phyloP scores from a whole-genome alignment of 1,140 invertebrate species.

The Heliconius himera region DNA sequence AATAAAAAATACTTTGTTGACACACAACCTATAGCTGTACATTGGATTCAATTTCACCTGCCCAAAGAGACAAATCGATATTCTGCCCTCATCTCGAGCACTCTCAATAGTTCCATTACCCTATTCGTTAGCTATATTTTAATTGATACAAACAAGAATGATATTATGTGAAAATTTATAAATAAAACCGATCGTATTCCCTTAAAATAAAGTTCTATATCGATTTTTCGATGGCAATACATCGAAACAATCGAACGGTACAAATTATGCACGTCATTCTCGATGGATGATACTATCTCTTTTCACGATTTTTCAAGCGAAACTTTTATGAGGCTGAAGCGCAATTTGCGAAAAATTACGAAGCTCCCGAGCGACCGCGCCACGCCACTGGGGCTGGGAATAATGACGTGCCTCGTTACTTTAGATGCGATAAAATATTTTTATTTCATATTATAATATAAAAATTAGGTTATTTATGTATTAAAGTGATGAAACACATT shows the following conservation, averaged over 20 bases:
- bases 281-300: conserved; percentile 12
- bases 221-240: neutral
- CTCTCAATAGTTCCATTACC: conserved; percentile 13
- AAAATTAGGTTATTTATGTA: neutral
- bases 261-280: conserved; percentile 21
- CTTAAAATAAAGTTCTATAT: neutral
- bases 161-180: neutral
- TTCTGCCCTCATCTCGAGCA: neutral
- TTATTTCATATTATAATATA: neutral
- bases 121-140: conserved; percentile 20
- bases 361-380: conserved; percentile 23
- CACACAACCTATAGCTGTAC: neutral
- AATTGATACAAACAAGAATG: conserved; percentile 15
- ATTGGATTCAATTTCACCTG: neutral
- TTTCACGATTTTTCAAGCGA: conserved; percentile 16
- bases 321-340: conserved; percentile 22
- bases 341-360: conserved; percentile 25
- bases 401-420: neutral
- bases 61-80: conserved; percentile 3
- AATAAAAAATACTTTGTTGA: too few relatives aligned
- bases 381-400: neutral
- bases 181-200: conserved; percentile 1
- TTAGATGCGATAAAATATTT: conserved; percentile 12
- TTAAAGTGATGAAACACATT: neutral
- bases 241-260: conserved; percentile 1